Evolutionary conservation across 1,140 invertebrate species (phyloP).

Genomic region (Neodiprion lecontei): DNA sequence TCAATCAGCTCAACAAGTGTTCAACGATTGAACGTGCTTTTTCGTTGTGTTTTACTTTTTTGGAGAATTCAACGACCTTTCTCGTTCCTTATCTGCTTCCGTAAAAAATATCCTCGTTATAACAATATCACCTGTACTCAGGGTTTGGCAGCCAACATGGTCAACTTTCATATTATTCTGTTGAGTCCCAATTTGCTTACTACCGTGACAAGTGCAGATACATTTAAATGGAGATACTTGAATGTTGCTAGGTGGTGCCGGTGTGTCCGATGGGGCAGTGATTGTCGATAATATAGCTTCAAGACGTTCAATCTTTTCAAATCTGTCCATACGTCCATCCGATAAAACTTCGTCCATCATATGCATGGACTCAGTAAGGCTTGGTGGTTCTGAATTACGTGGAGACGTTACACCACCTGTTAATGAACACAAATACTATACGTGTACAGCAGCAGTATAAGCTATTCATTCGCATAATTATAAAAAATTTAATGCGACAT

Average conservation of each 20-base stretch:
- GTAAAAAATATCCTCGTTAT: constrained; percentile 89
- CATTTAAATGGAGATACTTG: constrained; percentile 55
- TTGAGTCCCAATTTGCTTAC: constrained; percentile 32
- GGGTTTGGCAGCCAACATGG: constrained; percentile 77
- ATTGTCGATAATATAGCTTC: constrained; percentile 85
- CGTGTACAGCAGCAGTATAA: not conserved
- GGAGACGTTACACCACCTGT: constrained; percentile 70
- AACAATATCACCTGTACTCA: constrained; percentile 92
- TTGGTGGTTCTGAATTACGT: constrained; percentile 80
- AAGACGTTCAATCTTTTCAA: constrained; percentile 86
- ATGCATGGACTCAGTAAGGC: constrained; percentile 90
- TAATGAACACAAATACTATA: constrained; percentile 11
- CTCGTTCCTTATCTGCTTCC: constrained; percentile 63
- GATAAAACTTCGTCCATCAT: constrained; percentile 86
- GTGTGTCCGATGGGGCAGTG: constrained; percentile 63
- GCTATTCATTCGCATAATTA: not conserved
- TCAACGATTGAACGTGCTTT: not conserved
- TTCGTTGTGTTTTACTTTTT: constrained; percentile 37
- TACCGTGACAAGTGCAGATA: constrained; percentile 63
- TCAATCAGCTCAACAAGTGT: too few species aligned
- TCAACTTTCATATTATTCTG: constrained; percentile 31
- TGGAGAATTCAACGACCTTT: constrained; percentile 52
- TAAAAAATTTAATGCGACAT: not conserved
- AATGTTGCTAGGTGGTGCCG: constrained; percentile 47
- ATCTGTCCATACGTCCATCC: constrained; percentile 81